Percentiles rank a stretch among this genome's conserved stretches.
phyloP scores from a whole-genome alignment of 2,113 vertebrate species.

The Cranoglanis bouderius region DNA sequence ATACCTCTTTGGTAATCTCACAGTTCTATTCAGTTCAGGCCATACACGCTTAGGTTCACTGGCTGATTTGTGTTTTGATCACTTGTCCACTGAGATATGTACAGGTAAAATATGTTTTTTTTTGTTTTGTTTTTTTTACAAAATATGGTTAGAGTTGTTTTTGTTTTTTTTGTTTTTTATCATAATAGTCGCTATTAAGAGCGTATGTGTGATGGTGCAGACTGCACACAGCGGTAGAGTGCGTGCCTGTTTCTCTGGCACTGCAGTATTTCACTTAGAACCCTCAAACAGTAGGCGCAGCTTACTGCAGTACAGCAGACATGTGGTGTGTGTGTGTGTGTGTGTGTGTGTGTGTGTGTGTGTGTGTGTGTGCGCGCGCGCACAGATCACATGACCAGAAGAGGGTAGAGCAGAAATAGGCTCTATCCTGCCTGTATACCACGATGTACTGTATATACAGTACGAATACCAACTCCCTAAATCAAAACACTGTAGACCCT shows the following conservation, averaged over 20 bases:
- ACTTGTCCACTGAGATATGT: not conserved
- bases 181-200: not conserved
- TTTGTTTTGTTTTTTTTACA: not conserved
- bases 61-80: not conserved
- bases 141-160: not conserved
- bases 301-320: constrained; percentile 25
- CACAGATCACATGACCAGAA: constrained; percentile 12
- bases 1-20: not conserved
- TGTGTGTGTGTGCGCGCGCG: not conserved
- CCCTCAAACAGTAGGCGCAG: constrained; percentile 1
- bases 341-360: not conserved
- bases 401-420: not conserved
- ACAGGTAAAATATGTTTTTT: not conserved
- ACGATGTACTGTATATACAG: not conserved
- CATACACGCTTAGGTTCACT: not conserved
- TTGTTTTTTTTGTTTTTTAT: no score
- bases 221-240: not conserved
- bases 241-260: not conserved
- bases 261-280: constrained; percentile 30
- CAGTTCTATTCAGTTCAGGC: not conserved
- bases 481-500: constrained; percentile 7
- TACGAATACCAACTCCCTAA: constrained; percentile 1
- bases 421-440: not conserved
- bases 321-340: constrained; percentile 11
- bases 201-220: not conserved